Evolutionary conservation across 2,888 invertebrate genomes (phyloP).

Genomic region (Ophion costatus): DNA sequence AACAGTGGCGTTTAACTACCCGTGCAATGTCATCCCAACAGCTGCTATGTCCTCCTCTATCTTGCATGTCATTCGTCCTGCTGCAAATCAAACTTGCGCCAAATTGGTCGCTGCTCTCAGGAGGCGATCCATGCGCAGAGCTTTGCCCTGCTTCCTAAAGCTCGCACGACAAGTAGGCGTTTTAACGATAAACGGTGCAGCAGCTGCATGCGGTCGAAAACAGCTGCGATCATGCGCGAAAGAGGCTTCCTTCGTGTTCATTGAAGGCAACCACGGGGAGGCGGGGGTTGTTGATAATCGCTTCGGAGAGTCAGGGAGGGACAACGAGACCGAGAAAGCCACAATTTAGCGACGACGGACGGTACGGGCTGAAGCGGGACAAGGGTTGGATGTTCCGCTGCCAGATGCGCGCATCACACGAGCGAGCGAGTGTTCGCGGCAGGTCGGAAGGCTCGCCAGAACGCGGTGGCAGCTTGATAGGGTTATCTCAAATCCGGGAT

Average conservation of each 20-base stretch:
- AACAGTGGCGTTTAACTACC: no score
- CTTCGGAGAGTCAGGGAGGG: not conserved
- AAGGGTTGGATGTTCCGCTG: constrained; percentile 31
- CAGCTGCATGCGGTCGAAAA: not conserved
- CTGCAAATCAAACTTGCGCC: no score
- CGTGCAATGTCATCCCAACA: no score
- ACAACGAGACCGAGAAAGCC: not conserved
- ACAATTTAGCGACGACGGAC: constrained; percentile 8
- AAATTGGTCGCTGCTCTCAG: no score
- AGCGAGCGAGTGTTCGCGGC: constrained; percentile 61
- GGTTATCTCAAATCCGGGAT: constrained; percentile 59
- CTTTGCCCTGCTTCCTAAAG: no score
- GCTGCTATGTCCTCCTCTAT: no score
- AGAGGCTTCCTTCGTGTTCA: not conserved
- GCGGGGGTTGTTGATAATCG: not conserved
- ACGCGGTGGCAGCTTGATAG: constrained; percentile 53
- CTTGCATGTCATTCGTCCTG: no score
- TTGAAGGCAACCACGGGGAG: no score
- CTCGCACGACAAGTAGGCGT: no score
- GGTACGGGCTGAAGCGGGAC: constrained; percentile 10
- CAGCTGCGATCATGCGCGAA: not conserved
- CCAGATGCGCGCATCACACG: constrained; percentile 55
- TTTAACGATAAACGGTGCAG: no score
- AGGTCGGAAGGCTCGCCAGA: constrained; percentile 62
- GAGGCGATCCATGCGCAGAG: no score